phyloP scores from a whole-genome alignment of 2,797 vertebrate species.

The Bradypodion ventrale region DNA sequence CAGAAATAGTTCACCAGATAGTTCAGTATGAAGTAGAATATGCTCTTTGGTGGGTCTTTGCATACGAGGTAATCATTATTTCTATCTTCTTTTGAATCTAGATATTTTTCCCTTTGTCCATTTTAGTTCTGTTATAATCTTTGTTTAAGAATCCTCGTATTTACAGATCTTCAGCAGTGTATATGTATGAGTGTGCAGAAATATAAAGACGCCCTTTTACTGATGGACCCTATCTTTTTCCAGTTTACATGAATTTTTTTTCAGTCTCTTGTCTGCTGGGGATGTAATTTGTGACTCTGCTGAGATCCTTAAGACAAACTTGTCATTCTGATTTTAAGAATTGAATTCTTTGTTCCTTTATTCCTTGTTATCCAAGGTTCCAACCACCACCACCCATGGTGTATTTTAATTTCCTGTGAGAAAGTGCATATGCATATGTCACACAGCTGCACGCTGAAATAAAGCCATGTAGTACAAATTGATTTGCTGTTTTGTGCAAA shows the following conservation, averaged over 20 bases:
- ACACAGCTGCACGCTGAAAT: not conserved
- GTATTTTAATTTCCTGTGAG: not conserved
- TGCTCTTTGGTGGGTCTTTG: too few species aligned
- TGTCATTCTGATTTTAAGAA: not conserved
- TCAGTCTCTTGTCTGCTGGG: not conserved
- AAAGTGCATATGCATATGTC: not conserved
- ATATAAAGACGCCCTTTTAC: not conserved
- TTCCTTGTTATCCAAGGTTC: not conserved
- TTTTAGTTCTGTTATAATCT: not conserved
- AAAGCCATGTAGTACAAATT: not conserved
- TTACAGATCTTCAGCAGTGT: not conserved
- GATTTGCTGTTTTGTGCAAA: not conserved
- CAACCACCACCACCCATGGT: not conserved
- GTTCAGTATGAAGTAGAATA: not conserved
- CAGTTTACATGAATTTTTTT: not conserved
- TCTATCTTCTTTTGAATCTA: not conserved
- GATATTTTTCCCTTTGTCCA: not conserved
- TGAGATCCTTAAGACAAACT: slow-evolving; percentile 15
- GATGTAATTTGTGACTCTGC: slow-evolving; percentile 6
- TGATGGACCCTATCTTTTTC: not conserved
- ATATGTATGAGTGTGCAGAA: not conserved
- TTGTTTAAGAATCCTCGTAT: not conserved
- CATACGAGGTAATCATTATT: not conserved
- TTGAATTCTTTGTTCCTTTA: not conserved
- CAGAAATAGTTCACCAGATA: not conserved